Percentiles rank a stretch among this genome's conserved stretches.
phyloP scores from a whole-genome alignment of 2,113 vertebrate genomes.

The Noturus placidus region DNA sequence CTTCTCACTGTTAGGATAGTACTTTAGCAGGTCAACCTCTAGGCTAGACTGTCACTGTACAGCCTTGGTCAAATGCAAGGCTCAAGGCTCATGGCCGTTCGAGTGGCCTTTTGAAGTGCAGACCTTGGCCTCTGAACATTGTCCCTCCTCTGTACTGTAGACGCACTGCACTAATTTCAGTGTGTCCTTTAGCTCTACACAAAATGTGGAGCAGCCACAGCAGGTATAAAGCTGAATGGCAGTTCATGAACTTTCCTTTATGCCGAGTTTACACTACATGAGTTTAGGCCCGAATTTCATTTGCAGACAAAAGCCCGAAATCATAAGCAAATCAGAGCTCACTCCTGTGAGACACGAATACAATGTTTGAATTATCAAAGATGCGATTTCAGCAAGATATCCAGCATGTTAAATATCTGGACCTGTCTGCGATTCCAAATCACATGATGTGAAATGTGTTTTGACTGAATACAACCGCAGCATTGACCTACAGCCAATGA shows the following conservation, averaged over 20 bases:
- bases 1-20: conserved; percentile 24
- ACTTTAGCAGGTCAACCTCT: conserved; percentile 16
- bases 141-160: conserved; percentile 9
- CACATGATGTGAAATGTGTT: no score
- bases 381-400: no score
- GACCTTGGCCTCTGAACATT: background rate
- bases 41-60: conserved; percentile 7
- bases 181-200: background rate
- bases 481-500: no score
- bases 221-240: background rate
- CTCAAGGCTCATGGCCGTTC: background rate
- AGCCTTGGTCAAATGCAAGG: conserved; percentile 16
- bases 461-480: no score
- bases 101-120: conserved; percentile 15
- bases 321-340: no score
- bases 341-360: no score
- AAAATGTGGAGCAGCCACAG: conserved; percentile 17
- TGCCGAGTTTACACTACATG: no score
- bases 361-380: no score
- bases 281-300: no score
- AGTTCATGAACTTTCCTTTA: background rate
- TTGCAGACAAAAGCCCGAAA: no score
- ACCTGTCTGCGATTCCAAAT: no score
- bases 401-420: no score
- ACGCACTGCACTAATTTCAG: conserved; percentile 1